Percentiles rank a stretch among this genome's conserved stretches.
Evolutionary conservation across 2,888 invertebrate species (phyloP).

Genomic region (Artemia sinica): DNA sequence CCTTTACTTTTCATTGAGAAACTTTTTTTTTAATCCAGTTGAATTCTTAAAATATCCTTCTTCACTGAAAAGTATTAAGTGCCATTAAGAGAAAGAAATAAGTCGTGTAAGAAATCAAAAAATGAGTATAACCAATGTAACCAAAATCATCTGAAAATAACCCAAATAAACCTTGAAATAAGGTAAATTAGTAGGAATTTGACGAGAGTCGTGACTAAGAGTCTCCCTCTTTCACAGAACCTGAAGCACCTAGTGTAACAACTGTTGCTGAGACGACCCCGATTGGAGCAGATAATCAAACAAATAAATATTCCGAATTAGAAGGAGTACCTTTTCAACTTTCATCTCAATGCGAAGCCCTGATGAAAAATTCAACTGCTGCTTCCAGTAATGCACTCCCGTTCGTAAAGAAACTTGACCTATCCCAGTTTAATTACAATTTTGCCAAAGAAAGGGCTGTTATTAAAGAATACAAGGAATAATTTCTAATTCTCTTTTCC

Average conservation of each 20-base stretch:
- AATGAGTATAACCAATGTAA: no score
- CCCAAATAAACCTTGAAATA: no score
- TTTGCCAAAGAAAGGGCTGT: conserved; percentile 5
- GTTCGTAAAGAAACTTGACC: background rate
- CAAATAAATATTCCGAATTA: background rate
- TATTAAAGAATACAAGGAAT: background rate
- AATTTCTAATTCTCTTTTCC: no score
- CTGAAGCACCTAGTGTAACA: conserved; percentile 1
- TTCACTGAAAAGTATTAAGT: no score
- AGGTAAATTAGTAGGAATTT: no score
- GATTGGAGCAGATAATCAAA: background rate
- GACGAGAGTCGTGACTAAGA: background rate
- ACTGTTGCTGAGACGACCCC: background rate
- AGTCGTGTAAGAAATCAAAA: no score
- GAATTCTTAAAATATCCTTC: no score
- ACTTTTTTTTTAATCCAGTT: no score
- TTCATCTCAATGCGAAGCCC: background rate
- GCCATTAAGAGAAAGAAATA: no score
- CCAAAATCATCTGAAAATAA: no score
- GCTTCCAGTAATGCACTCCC: background rate
- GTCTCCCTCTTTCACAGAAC: background rate
- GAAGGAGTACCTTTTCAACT: conserved; percentile 10
- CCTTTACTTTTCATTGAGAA: no score
- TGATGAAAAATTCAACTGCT: background rate
- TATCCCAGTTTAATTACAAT: background rate